Conservation (phyloP, 30 jellyfish, hydroid and myxozoan species). For the Aurelia coerulea region DNA sequence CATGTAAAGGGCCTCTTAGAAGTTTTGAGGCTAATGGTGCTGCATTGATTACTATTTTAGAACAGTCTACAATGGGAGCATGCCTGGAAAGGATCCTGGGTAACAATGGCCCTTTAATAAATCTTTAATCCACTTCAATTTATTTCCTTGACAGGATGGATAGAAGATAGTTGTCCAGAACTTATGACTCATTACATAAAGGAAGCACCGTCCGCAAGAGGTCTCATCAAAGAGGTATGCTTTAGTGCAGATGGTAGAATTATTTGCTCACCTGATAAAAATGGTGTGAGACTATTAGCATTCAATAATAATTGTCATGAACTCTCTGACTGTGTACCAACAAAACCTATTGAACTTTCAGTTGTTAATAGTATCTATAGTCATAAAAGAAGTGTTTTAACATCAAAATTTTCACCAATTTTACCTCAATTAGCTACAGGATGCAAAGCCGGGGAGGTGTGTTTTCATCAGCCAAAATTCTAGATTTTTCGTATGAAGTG, state of each 20-base stretch:
- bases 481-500: not conserved
- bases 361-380: conserved; percentile 67
- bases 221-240: conserved; percentile 91
- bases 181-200: conserved; percentile 62
- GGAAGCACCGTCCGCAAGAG: conserved; percentile 82
- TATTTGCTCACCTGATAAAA: conserved; percentile 90
- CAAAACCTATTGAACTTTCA: conserved; percentile 24
- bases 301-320: conserved; percentile 65
- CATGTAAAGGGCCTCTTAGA: too few species aligned
- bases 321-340: conserved; percentile 50
- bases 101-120: too few species aligned
- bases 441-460: conserved; percentile 90
- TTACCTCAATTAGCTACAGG: conserved; percentile 86
- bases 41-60: too few species aligned
- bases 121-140: too few species aligned
- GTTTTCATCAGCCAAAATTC: conserved; percentile 79
- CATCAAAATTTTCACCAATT: conserved; percentile 78
- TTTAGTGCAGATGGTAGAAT: conserved; percentile 86
- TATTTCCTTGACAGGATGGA: too few species aligned
- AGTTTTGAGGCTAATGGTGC: too few species aligned
- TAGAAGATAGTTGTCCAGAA: too few species aligned
- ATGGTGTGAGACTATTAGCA: conserved; percentile 85
- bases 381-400: conserved; percentile 81
- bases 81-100: too few species aligned
- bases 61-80: too few species aligned